phyloP scores from a whole-genome alignment of 2,888 invertebrate genomes.

The Panopea generosa region DNA sequence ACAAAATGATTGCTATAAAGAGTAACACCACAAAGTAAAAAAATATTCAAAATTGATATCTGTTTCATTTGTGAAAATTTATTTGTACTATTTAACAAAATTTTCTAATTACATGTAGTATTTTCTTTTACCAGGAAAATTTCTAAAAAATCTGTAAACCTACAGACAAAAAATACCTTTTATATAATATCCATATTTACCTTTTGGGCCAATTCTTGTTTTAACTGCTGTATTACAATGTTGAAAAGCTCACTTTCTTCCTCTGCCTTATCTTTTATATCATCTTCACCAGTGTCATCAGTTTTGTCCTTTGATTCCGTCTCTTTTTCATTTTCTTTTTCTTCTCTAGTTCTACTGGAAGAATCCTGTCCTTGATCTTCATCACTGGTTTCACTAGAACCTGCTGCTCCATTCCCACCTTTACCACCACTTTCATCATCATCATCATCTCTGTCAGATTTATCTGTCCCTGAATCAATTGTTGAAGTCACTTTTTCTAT shows the following conservation, averaged over 20 bases:
- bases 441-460: conserved; percentile 33
- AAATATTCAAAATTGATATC: no score
- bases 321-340: background rate
- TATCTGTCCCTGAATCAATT: conserved; percentile 24
- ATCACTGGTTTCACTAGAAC: background rate
- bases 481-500: conserved; percentile 24
- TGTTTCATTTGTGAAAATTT: no score
- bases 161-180: no score
- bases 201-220: conserved; percentile 49
- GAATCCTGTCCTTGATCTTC: background rate
- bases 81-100: no score
- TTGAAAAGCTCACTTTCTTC: conserved; percentile 12
- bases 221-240: conserved; percentile 32
- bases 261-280: conserved; percentile 10
- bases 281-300: background rate
- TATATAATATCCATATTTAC: no score
- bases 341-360: background rate
- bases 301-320: background rate
- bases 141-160: no score
- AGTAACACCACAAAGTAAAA: no score
- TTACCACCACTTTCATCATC: conserved; percentile 50
- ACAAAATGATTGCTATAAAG: no score
- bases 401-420: conserved; percentile 29
- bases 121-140: no score
- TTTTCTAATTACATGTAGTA: no score